Base-by-base conservation (phyloP, 2,797 vertebrate genomes). In the Chrosomus eos region DNA sequence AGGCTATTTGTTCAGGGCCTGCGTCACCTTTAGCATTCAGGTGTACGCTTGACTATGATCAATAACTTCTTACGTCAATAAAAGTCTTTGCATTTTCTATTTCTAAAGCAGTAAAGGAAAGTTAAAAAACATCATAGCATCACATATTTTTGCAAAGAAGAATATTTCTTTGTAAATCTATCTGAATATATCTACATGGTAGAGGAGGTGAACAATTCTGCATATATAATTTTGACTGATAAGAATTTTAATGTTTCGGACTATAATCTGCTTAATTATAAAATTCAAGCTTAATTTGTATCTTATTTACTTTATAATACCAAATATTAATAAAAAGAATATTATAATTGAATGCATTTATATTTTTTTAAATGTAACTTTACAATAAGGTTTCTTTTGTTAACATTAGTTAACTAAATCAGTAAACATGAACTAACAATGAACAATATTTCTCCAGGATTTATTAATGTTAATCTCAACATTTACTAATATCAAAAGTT, bases 1-100 rank as follows among this genome's bases (percentile, higher is more conserved):
- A 45, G 21, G 11, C 36, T 45, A 53, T 83, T 83, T 81, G 80
- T 81, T 40, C 36, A 58, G 64, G 45, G 36, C 11, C 45, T 53
- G 31, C 38, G 53, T 68, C 28, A 38, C 21, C 45, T 70, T 33
- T 18, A 55, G 53, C 31, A 64, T 48, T 9, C 77, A 66, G 6
- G 60, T 7, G 76, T 5, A 21, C n/a, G 10, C 45, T 38, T 16
- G 43, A 28, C 40, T 73, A 26, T 19, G 28, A 64, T 45, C 18
- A 78, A 64, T 64, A 79, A 79, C 58, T 48, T 23, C 38, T 45
- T 64, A 45, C 10, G 0, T 23, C 21, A 48, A 64, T 33, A 28
- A 8, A 21, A 21, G 4, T 40, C n/a, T 26, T 11, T 19, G 38
- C 5, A 18, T 26, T 43, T 28, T 3, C 36, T 28, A 43, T 36